phyloP scores from a whole-genome alignment of 1,140 invertebrate genomes.

The Orius laevigatus region DNA sequence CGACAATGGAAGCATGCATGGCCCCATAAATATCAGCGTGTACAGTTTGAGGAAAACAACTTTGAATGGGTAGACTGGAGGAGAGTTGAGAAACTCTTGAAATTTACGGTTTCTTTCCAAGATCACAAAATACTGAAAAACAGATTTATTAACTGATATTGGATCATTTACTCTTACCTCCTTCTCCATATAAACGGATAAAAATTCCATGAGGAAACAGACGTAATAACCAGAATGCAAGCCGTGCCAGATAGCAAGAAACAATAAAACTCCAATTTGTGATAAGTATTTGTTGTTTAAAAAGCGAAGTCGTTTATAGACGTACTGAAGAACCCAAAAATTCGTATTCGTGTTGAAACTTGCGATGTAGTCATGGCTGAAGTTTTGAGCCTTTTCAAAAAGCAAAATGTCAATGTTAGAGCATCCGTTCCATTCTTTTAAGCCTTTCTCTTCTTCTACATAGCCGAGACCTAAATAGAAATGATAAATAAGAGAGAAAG shows the following conservation, averaged over 20 bases:
- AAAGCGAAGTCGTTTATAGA: conserved; percentile 85
- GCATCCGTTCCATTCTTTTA: conserved; percentile 64
- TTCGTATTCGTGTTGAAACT: conserved; percentile 92
- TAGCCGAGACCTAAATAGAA: too few relatives aligned
- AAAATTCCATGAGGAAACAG: conserved; percentile 81
- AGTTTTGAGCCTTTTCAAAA: conserved; percentile 63
- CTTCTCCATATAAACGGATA: conserved; percentile 73
- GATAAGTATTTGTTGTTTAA: conserved; percentile 70
- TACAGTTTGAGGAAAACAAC: conserved; percentile 52
- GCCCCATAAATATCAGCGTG: conserved; percentile 68
- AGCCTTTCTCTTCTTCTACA: conserved; percentile 42
- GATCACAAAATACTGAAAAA: conserved; percentile 34
- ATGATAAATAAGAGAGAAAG: too few relatives aligned
- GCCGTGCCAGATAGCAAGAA: conserved; percentile 89
- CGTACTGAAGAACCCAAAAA: conserved; percentile 69
- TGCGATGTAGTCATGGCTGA: conserved; percentile 59
- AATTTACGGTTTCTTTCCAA: conserved; percentile 28
- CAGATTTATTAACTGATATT: conserved; percentile 9
- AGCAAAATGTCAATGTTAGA: conserved; percentile 62
- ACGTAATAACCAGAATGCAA: conserved; percentile 80
- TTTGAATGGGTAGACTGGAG: conserved; percentile 24
- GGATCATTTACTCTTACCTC: conserved; percentile 42
- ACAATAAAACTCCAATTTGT: conserved; percentile 61
- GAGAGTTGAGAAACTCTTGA: conserved; percentile 27
- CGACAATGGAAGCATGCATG: conserved; percentile 63